Base-by-base conservation (phyloP, 2,113 vertebrate genomes). In the Rhinichthys klamathensis region DNA sequence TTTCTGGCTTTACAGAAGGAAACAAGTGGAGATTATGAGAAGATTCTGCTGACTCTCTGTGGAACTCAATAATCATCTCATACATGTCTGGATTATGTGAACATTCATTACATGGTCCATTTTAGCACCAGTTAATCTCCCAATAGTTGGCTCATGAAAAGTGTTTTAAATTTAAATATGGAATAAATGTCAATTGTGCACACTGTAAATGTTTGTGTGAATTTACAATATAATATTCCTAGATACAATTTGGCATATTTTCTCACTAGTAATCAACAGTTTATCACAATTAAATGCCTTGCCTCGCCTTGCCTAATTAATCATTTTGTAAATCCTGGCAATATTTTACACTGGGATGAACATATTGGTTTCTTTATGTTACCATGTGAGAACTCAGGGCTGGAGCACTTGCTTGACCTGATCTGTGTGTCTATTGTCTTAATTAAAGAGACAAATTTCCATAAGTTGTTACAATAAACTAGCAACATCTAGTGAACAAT, bases 1-100 rank as follows among this genome's bases (percentile, higher is more conserved):
- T 32, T 73, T 67, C 75, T 25, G 3, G 56, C 85, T 63, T 90
- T 60, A 89, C 92, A 99, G 98, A 93, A 94, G 80, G 96, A 98
- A 92, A 97, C 97, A 11, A 95, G 95, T 44, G 96, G 95, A 72
- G 94, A 98, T 88, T 97, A 95, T 89, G 93, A 95, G 94, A 94
- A 89, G 61, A 92, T 97, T 83, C 93, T 98, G 60, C 93, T 98
- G 86, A 92, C 93, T 84, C 92, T 99, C 54, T 97, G 96, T 89
- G 95, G 95, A 91, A 49, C 83, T 7, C 63, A 84, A 15, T 84
- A 75, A 65, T 56, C 30, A 72, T 27, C 35, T 76, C 2, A 65
- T 35, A 41, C 0, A 72, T 70, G 18, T 70, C 15, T 30, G 3
- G 46, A 49, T 75, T 76, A 49, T 51, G 6, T 23, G 18, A 38